Conservation (phyloP, 2,888 invertebrate genomes). For the Isoperla grammatica region DNA sequence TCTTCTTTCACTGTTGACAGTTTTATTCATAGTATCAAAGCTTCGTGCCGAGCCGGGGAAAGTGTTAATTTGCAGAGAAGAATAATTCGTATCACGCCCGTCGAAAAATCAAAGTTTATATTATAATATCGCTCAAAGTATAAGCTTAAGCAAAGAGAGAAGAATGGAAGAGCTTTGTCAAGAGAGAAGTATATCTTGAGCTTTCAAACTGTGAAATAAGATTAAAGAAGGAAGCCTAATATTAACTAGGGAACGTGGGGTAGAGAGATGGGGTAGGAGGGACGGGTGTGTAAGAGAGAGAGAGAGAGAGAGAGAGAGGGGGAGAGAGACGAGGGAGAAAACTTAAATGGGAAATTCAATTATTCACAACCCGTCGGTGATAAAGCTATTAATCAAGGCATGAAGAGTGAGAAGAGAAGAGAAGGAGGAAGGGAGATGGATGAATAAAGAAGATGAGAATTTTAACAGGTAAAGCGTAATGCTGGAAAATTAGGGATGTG, state of each 20-base stretch:
- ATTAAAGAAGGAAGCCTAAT: conserved; percentile 19
- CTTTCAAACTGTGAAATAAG: conserved; percentile 21
- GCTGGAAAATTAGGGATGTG: conserved; percentile 11
- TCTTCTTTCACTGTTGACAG: conserved; percentile 7
- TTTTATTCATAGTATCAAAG: conserved; percentile 8
- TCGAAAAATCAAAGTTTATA: conserved; percentile 14
- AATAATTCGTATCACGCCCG: background rate
- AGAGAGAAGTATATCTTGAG: conserved; percentile 15
- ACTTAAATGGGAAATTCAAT: conserved; percentile 30
- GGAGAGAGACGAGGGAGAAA: conserved; percentile 1
- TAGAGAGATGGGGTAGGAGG: background rate
- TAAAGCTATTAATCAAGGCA: conserved; percentile 29
- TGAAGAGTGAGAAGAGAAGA: conserved; percentile 6
- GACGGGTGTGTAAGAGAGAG: background rate
- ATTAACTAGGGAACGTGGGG: background rate
- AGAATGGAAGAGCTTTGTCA: conserved; percentile 4
- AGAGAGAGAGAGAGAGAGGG: conserved; percentile 5
- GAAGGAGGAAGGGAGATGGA: conserved; percentile 6
- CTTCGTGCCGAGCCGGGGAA: background rate
- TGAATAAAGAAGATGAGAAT: conserved; percentile 24
- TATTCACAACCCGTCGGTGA: conserved; percentile 28
- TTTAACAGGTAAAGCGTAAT: conserved; percentile 24
- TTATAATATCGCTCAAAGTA: conserved; percentile 13
- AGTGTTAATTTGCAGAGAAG: conserved; percentile 2
- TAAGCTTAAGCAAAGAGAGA: background rate